Percentiles rank a stretch among this genome's conserved stretches.
These are phyloP conservation scores for Drosophila setifemur DNA, from an alignment of 1,140 invertebrate genomes.

Conservation along the genomic window DNA sequence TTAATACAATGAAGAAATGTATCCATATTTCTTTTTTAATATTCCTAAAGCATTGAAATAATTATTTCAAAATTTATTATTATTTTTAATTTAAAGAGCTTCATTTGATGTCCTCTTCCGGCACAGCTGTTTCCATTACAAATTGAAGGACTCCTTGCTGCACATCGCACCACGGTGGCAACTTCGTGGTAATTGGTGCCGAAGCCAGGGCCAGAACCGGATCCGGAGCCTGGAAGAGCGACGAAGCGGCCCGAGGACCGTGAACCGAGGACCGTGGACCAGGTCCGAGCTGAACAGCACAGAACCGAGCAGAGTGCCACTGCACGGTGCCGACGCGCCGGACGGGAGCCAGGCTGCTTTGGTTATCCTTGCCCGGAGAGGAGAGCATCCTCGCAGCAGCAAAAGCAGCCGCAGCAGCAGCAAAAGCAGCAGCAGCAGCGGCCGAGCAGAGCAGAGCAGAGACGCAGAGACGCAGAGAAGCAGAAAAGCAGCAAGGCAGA, in stretches of 20 bases:
- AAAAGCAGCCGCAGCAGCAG: not conserved
- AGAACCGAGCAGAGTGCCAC: slow-evolving; percentile 44
- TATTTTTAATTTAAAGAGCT: too few species aligned
- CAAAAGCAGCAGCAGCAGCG: not conserved
- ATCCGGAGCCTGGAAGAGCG: slow-evolving; percentile 36
- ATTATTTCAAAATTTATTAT: too few species aligned
- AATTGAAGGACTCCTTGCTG: too few species aligned
- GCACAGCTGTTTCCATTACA: too few species aligned
- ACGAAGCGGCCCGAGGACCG: slow-evolving; percentile 23
- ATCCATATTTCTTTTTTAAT: too few species aligned
- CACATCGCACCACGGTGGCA: too few species aligned
- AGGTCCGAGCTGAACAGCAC: slow-evolving; percentile 6
- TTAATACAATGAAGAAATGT: too few species aligned
- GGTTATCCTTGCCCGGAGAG: slow-evolving; percentile 27
- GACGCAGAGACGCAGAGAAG: not conserved
- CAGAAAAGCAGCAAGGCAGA: not conserved
- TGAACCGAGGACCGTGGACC: slow-evolving; percentile 35
- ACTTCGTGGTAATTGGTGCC: not conserved
- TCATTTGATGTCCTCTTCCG: too few species aligned
- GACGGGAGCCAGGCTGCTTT: slow-evolving; percentile 34
- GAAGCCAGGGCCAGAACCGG: slow-evolving; percentile 30
- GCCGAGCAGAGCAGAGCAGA: not conserved
- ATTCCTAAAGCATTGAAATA: too few species aligned
- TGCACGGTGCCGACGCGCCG: slow-evolving; percentile 50
- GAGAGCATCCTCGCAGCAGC: not conserved